Percentiles rank a stretch among this genome's conserved stretches.
Conservation (phyloP, 2,888 invertebrate genomes). For the Agrilus mali region DNA sequence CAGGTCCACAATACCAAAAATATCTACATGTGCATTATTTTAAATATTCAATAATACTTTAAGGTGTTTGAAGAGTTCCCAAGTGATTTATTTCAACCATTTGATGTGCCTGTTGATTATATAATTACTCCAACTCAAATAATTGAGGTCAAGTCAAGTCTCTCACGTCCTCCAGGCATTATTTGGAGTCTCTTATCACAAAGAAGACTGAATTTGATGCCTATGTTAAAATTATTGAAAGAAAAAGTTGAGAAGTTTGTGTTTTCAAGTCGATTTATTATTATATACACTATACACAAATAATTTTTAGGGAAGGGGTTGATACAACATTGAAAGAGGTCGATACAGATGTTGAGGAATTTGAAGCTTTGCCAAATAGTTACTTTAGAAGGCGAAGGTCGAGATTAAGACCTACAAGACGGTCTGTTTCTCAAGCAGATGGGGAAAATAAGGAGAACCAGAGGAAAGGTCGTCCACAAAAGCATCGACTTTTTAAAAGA, state of each 20-base stretch:
- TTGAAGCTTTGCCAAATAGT: conserved; percentile 35
- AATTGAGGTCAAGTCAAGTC: conserved; percentile 44
- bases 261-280: conserved; percentile 1
- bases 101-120: conserved; percentile 76
- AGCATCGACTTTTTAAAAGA: conserved; percentile 1
- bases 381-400: conserved; percentile 27
- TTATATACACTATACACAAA: background rate
- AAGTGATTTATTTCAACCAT: conserved; percentile 57
- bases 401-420: conserved; percentile 15
- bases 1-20: conserved; percentile 41
- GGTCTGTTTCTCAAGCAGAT: conserved; percentile 17
- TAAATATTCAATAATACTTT: conserved; percentile 10
- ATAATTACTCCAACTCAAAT: conserved; percentile 77
- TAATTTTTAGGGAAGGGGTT: conserved; percentile 40
- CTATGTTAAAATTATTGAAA: conserved; percentile 56
- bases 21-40: background rate
- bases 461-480: conserved; percentile 4
- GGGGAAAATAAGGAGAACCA: conserved; percentile 8
- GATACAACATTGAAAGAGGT: conserved; percentile 51
- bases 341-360: conserved; percentile 56
- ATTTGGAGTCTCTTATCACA: conserved; percentile 67
- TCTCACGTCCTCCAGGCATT: conserved; percentile 58
- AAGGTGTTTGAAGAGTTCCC: conserved; percentile 65
- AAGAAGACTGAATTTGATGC: conserved; percentile 58
- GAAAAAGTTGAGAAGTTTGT: conserved; percentile 55